Percentiles rank a stretch among this genome's conserved stretches.
phyloP scores from a whole-genome alignment of 2,888 invertebrate species.

The Kuschelorhynchus macadamiae region DNA sequence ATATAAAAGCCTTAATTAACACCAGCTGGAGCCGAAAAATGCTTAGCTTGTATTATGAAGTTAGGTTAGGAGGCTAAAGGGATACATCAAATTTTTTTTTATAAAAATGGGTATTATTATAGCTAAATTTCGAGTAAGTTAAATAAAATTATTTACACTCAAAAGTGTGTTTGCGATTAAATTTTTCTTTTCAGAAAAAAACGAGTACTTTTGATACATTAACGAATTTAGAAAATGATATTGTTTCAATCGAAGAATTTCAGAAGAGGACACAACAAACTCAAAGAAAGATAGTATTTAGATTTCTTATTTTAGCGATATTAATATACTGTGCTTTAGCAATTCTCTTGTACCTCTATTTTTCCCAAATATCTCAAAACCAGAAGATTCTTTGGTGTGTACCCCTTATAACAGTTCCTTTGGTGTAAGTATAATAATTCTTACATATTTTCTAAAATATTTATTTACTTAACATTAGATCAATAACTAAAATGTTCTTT shows the following conservation, averaged over 20 bases:
- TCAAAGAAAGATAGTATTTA: slow-evolving; percentile 86
- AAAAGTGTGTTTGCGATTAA: not conserved
- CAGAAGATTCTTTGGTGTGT: slow-evolving; percentile 83
- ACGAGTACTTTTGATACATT: slow-evolving; percentile 73
- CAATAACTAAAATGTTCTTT: too few relatives aligned
- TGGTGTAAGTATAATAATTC: slow-evolving; percentile 78
- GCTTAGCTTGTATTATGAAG: not conserved
- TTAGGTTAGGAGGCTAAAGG: not conserved
- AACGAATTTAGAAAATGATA: slow-evolving; percentile 84
- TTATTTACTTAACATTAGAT: too few relatives aligned
- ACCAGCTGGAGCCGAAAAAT: not conserved
- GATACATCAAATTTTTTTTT: not conserved
- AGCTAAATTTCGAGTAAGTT: slow-evolving; percentile 80
- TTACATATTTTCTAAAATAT: too few relatives aligned
- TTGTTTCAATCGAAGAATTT: slow-evolving; percentile 85
- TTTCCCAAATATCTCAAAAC: slow-evolving; percentile 81
- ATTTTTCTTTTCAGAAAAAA: slow-evolving; percentile 68
- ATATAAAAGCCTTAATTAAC: not conserved
- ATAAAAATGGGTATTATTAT: slow-evolving; percentile 75
- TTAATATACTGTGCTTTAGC: slow-evolving; percentile 81
- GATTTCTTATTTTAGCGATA: slow-evolving; percentile 75
- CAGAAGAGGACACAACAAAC: slow-evolving; percentile 84
- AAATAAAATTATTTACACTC: not conserved
- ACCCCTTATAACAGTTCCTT: slow-evolving; percentile 84
- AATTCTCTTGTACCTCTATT: slow-evolving; percentile 83